phyloP scores from a whole-genome alignment of 2,888 invertebrate species.

The Sicus ferrugineus region DNA sequence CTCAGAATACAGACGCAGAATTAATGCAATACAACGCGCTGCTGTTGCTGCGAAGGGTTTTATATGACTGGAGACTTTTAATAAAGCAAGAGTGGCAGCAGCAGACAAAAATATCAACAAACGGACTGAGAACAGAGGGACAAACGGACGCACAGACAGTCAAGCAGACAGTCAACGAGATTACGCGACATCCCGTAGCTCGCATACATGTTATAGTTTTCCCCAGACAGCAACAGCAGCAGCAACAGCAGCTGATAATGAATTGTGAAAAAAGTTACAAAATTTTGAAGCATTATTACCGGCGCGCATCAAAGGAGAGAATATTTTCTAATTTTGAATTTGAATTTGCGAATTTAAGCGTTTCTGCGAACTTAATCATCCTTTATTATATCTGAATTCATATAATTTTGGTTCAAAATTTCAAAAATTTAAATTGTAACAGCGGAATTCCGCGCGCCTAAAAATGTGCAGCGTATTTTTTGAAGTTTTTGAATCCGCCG shows the following conservation, averaged over 20 bases:
- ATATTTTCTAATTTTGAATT: too few relatives aligned
- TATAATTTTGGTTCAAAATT: too few relatives aligned
- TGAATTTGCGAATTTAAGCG: too few relatives aligned
- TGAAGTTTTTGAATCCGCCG: too few relatives aligned
- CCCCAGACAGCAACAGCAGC: not conserved
- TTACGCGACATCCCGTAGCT: not conserved
- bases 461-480: too few relatives aligned
- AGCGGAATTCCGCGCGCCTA: too few relatives aligned
- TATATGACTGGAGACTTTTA: conserved; percentile 17
- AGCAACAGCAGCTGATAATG: not conserved
- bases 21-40: conserved; percentile 14
- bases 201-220: not conserved
- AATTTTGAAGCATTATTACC: not conserved
- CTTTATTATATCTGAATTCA: too few relatives aligned
- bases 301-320: too few relatives aligned
- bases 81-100: conserved; percentile 11
- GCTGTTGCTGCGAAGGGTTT: not conserved
- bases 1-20: conserved; percentile 11
- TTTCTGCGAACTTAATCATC: too few relatives aligned
- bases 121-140: not conserved
- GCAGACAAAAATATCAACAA: conserved; percentile 12
- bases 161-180: not conserved
- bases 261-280: not conserved
- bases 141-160: conserved; percentile 8
- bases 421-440: too few relatives aligned